phyloP scores from a whole-genome alignment of 2,797 vertebrate genomes.

The Neosalanx taihuensis region DNA sequence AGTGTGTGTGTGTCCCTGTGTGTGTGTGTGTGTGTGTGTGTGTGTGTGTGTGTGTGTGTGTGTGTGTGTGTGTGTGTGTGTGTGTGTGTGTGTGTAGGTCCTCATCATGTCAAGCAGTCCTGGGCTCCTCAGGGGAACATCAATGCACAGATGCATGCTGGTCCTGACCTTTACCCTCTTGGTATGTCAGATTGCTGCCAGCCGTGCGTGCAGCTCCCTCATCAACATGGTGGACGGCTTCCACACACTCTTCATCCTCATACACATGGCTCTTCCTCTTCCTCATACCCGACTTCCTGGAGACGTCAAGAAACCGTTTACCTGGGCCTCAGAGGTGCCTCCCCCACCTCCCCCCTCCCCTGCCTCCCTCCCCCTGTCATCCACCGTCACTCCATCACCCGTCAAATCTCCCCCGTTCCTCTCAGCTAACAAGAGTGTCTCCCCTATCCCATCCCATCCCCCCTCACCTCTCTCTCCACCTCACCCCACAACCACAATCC shows the following conservation, averaged over 20 bases:
- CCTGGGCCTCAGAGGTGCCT: neutral
- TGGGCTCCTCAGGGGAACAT: conserved; percentile 9
- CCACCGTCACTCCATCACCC: neutral
- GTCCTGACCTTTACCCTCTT: conserved; percentile 60
- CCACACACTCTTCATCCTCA: conserved; percentile 70
- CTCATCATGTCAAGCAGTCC: conserved; percentile 43
- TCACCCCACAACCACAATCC: neutral
- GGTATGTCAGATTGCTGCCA: conserved; percentile 61
- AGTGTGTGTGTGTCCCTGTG: neutral
- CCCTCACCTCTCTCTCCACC: conserved; percentile 1
- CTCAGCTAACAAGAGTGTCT: neutral
- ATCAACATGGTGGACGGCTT: conserved; percentile 71
- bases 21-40: conserved; percentile 1
- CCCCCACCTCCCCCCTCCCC: neutral
- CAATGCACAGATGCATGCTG: conserved; percentile 54
- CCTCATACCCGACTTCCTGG: neutral
- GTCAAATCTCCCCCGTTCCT: neutral
- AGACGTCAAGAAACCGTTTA: too few relatives aligned
- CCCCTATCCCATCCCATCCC: neutral
- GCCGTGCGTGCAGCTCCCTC: conserved; percentile 69
- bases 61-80: neutral
- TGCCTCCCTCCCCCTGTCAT: neutral
- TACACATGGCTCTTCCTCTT: conserved; percentile 47
- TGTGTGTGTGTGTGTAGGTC: conserved; percentile 21
- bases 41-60: neutral